Conservation (phyloP, 2,888 invertebrate species). For the Drosophila nigritarsus region DNA sequence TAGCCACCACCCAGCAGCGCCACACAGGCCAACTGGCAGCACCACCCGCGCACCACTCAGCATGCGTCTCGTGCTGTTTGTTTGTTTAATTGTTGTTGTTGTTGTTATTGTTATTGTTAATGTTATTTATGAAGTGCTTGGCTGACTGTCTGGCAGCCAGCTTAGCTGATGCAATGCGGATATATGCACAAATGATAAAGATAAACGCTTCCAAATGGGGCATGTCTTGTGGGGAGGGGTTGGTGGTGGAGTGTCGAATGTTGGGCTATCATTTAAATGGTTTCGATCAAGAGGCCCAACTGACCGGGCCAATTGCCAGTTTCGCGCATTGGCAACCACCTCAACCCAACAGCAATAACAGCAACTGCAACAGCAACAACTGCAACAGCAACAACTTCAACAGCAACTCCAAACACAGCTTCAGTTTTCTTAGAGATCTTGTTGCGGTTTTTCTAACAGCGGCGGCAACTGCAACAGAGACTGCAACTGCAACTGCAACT, state of each 20-base stretch:
- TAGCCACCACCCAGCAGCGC: slow-evolving; percentile 3
- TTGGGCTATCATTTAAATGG: slow-evolving; percentile 34
- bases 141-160: slow-evolving; percentile 61
- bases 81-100: slow-evolving; percentile 67
- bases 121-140: slow-evolving; percentile 71
- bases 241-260: neutral
- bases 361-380: slow-evolving; percentile 27
- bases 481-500: slow-evolving; percentile 41
- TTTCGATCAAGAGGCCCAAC: slow-evolving; percentile 34
- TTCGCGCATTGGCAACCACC: slow-evolving; percentile 35
- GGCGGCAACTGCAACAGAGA: neutral
- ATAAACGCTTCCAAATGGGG: slow-evolving; percentile 29
- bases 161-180: slow-evolving; percentile 73
- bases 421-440: slow-evolving; percentile 27
- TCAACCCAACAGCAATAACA: slow-evolving; percentile 9
- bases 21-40: neutral
- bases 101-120: slow-evolving; percentile 30
- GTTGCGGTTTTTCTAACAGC: slow-evolving; percentile 24
- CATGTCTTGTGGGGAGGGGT: neutral
- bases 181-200: slow-evolving; percentile 59
- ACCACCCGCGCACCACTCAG: slow-evolving; percentile 11
- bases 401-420: slow-evolving; percentile 25
- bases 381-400: slow-evolving; percentile 47
- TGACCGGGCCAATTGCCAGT: slow-evolving; percentile 51
- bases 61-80: slow-evolving; percentile 62